Evolutionary conservation across 1,140 invertebrate species (phyloP).

Genomic region (Zaprionus lachaisei): DNA sequence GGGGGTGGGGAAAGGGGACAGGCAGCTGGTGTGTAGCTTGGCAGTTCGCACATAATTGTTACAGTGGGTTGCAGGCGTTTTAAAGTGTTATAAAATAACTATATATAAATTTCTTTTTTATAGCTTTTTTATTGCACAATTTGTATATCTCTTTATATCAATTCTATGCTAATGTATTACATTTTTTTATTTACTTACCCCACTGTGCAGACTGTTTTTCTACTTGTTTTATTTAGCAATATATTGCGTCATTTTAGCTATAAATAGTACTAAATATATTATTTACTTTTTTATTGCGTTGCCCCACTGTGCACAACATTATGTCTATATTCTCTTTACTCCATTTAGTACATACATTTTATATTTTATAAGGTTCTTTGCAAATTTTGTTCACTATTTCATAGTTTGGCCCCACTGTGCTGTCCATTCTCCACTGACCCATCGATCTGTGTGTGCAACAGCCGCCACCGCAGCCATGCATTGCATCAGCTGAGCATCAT

Average conservation of each 20-base stretch:
- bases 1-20: neutral
- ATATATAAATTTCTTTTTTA: neutral
- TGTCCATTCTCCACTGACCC: constrained; percentile 28
- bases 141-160: neutral
- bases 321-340: neutral
- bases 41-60: neutral
- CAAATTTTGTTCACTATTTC: neutral
- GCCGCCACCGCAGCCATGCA: constrained; percentile 33
- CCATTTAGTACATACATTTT: neutral
- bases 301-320: neutral
- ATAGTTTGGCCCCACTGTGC: constrained; percentile 26
- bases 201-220: neutral
- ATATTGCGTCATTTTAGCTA: neutral
- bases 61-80: constrained; percentile 9
- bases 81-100: neutral
- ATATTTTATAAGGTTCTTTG: accelerated
- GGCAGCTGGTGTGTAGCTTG: neutral
- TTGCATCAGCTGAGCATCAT: constrained; percentile 56
- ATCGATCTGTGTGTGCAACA: constrained; percentile 43
- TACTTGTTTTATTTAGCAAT: neutral
- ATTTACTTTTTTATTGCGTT: neutral
- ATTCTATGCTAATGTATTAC: neutral
- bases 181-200: neutral
- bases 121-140: neutral
- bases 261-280: too few relatives aligned